Base-by-base conservation (phyloP, 2,113 vertebrate species). In the Chaetura pelagica region DNA sequence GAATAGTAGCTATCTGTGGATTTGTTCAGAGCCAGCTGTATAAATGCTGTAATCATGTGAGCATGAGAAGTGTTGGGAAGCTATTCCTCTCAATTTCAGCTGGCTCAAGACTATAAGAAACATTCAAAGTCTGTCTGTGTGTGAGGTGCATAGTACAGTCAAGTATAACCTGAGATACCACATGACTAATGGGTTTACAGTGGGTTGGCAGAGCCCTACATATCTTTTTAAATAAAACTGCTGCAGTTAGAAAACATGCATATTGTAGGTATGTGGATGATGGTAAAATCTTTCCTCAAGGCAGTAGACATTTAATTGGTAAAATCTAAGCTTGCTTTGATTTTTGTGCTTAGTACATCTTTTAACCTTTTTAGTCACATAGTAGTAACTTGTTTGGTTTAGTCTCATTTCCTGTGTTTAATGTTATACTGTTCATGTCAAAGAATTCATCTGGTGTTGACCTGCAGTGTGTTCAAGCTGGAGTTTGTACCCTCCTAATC, bases 401-500 rank as follows among this genome's bases (percentile, higher is more conserved):
- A 27, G 29, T 66, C 44, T 29, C 32, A 11, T 61, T 84, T 71
- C 57, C 67, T 62, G 40, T 74, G n/a, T 71, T 93, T 51, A 80
- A 17, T 15, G 18, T 54, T 55, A n/a, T 2, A 6, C 21, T 64
- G 27, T 55, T 94, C 67, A 57, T 51, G 85, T 57, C 26, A 55
- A 3, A 49, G 87, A 96, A 32, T 79, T 96, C 34, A 81, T 62
- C 59, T 95, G 92, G 48, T 88, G 23, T n/a, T 95, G 95, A 82
- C 62, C 59, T 5, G 35, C 67, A 20, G 67, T 32, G 35, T 92
- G 78, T 74, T 97, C 96, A 44, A 97, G 81, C 40, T 97, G 96
- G 71, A 98, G 97, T 69, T 95, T 93, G 61, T 97, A 98, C 24
- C 95, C 82, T 73, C 98, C 98, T 54, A 98, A 90, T 68, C 98